These are phyloP conservation scores for Saiga tatarica DNA, from an alignment of 2,113 vertebrate genomes.

Conservation along the genomic window DNA sequence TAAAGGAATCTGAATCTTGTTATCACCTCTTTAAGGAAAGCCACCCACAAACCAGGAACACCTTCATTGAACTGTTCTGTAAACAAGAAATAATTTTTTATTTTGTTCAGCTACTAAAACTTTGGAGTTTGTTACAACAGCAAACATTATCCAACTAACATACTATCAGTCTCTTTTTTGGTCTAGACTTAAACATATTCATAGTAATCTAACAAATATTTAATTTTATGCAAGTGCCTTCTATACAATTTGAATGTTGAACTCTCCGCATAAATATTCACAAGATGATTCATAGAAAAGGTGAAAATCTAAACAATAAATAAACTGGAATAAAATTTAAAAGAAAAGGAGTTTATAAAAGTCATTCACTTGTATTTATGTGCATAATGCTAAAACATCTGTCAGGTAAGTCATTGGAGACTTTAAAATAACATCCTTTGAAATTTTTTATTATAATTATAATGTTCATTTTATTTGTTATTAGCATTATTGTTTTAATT, in stretches of 20 bases:
- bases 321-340: not conserved
- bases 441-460: not conserved
- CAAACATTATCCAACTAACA: not conserved
- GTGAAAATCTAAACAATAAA: not conserved
- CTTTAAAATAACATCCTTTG: not conserved
- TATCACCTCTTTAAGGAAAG: not conserved
- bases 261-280: conserved; percentile 20
- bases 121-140: not conserved
- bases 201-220: conserved; percentile 6
- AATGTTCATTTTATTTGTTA: not conserved
- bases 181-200: not conserved
- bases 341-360: not conserved
- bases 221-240: not conserved
- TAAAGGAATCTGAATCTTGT: not conserved
- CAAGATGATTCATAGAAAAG: not conserved
- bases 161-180: not conserved
- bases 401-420: not conserved
- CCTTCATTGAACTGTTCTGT: not conserved
- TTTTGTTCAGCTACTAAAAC: not conserved
- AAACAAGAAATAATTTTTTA: not conserved
- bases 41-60: not conserved
- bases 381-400: conserved; percentile 6
- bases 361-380: not conserved
- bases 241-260: not conserved
- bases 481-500: conserved; percentile 21